Evolutionary conservation across 2,888 invertebrate genomes (phyloP).

Genomic region (Volucella inflata): DNA sequence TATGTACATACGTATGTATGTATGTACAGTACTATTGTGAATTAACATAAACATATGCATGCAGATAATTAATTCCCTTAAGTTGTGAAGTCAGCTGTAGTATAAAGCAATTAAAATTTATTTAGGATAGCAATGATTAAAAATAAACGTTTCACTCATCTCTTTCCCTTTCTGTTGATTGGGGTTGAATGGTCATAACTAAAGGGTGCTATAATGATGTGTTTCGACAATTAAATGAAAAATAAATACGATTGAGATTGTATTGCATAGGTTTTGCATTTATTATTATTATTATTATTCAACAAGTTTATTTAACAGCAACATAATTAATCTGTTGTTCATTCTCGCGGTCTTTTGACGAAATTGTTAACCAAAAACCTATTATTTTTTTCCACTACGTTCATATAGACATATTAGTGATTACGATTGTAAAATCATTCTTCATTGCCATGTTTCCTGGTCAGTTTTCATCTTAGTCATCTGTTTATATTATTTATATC

Average conservation of each 20-base stretch:
- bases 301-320: conserved; percentile 43
- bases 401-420: no score
- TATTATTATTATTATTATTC: conserved; percentile 59
- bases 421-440: no score
- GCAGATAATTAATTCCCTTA: conserved; percentile 63
- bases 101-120: conserved; percentile 63
- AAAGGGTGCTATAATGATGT: conserved; percentile 59
- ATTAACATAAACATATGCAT: not conserved
- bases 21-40: no score
- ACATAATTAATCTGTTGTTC: conserved; percentile 33
- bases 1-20: no score
- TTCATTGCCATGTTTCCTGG: no score
- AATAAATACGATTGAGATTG: conserved; percentile 12
- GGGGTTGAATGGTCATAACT: conserved; percentile 25
- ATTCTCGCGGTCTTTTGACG: no score
- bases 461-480: no score
- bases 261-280: conserved; percentile 55
- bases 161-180: conserved; percentile 9
- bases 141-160: conserved; percentile 46
- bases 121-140: conserved; percentile 67
- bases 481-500: no score
- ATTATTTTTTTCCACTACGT: no score
- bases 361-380: no score
- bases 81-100: conserved; percentile 48
- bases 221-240: conserved; percentile 58